Base-by-base conservation (phyloP, 1,140 invertebrate species). In the Microplitis demolitor region DNA sequence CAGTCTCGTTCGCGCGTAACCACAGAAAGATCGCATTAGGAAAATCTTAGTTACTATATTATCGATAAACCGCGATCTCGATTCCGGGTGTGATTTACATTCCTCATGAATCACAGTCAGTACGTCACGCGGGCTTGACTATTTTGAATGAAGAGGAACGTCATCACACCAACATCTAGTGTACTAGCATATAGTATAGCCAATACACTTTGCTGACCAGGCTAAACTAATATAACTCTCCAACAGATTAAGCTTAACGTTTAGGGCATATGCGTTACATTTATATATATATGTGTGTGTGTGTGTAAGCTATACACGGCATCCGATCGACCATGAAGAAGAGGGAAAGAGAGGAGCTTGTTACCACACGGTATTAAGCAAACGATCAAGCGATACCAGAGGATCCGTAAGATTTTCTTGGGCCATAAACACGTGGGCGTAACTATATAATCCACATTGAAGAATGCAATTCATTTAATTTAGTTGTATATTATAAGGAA, bases 101-200 rank as follows among this genome's bases (percentile, higher is more conserved):
- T 9, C 33, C 6, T 39, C 62, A 64, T 64, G 62, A 64, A 64
- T 64, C 37, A 64, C 62, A 24, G 14, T 13, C 37, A 16, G 62
- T 62, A 64, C 62, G 62, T 64, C 35, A 64, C 34, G 35, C 60
- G n/a, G 2, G 8, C 9, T 35, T 14, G 9, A 24, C 62, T 64
- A 64, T 64, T 64, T 64, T 64, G 62, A 64, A 64, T 64, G 62
- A 24, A 64, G 37, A 37, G 62, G 11, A 45, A 64, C 62, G 62
- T 64, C 58, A 61, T 61, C 58, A 9, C 24, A 24, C 24, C 54
- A 14, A 56, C 5, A 6, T 9, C 9, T n/a, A 14, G 54, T 16
- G 8, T 9, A 9, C 1, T 51, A 56, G 16, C 14, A 4, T 56
- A 16, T 56, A 56, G 54, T 24, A 24, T 24, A 24, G 24, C 24